Evolutionary conservation across 2,797 vertebrate species (phyloP).

Genomic region (Hybognathus amarus): DNA sequence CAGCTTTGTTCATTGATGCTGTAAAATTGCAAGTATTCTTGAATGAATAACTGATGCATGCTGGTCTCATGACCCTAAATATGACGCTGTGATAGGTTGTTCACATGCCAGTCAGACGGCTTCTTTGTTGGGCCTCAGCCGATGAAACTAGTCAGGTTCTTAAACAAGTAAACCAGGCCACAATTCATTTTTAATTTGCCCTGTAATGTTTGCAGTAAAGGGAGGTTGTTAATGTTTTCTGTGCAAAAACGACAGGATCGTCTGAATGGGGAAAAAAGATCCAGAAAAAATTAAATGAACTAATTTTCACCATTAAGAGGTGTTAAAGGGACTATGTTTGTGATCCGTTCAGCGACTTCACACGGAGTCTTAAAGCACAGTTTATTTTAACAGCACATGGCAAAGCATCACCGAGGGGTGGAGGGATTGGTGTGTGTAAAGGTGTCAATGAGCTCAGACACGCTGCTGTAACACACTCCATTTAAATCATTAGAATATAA

Average conservation of each 20-base stretch:
- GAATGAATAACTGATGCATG: neutral
- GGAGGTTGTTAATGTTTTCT: neutral
- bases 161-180: neutral
- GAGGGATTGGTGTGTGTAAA: neutral
- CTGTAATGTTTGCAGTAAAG: neutral
- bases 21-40: neutral
- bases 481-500: constrained; percentile 4
- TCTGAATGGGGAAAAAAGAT: neutral
- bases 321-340: constrained; percentile 25
- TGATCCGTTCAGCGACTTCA: constrained; percentile 18
- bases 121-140: neutral
- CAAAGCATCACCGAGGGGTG: neutral
- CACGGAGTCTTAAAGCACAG: neutral
- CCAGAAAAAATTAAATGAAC: neutral
- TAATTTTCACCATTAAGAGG: neutral
- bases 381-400: constrained; percentile 22
- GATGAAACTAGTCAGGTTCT: neutral
- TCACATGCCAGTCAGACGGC: neutral
- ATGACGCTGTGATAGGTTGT: neutral
- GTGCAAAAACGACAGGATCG: neutral
- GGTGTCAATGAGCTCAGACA: constrained; percentile 17
- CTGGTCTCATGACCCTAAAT: neutral
- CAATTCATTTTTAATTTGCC: neutral
- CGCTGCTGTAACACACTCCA: neutral
- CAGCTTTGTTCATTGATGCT: neutral